These are phyloP conservation scores for Schizopygopsis pylzovi DNA, from an alignment of 2,797 vertebrate species.

Conservation along the genomic window DNA sequence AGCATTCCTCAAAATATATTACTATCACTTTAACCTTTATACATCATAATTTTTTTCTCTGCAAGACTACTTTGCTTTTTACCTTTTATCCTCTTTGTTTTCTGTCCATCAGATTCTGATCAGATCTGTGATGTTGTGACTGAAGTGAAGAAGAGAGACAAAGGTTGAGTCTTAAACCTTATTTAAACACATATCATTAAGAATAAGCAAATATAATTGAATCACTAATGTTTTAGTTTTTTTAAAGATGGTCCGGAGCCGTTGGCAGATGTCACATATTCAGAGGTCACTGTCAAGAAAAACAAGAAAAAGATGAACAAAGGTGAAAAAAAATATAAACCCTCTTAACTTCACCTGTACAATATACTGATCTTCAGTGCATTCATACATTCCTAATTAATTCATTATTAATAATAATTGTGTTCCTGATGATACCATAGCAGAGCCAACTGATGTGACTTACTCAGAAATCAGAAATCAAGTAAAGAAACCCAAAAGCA, in stretches of 20 bases:
- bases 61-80: background rate
- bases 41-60: too few species aligned
- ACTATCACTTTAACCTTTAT: too few species aligned
- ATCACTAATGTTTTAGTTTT: too few species aligned
- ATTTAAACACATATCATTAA: too few species aligned
- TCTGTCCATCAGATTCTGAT: background rate
- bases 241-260: background rate
- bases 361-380: background rate
- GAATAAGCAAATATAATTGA: too few species aligned
- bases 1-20: too few species aligned
- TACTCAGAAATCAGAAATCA: background rate
- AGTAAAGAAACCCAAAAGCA: background rate
- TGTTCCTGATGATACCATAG: background rate
- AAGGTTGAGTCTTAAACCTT: too few species aligned
- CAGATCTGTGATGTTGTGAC: background rate
- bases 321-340: background rate
- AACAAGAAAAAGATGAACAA: background rate
- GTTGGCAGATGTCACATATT: background rate
- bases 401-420: too few species aligned
- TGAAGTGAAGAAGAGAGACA: background rate
- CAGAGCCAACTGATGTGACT: background rate
- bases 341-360: background rate
- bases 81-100: background rate
- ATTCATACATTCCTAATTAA: too few species aligned
- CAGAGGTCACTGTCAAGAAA: conserved; percentile 3